Conservation (phyloP, 2,113 vertebrate species). For the Scatophagus argus region DNA sequence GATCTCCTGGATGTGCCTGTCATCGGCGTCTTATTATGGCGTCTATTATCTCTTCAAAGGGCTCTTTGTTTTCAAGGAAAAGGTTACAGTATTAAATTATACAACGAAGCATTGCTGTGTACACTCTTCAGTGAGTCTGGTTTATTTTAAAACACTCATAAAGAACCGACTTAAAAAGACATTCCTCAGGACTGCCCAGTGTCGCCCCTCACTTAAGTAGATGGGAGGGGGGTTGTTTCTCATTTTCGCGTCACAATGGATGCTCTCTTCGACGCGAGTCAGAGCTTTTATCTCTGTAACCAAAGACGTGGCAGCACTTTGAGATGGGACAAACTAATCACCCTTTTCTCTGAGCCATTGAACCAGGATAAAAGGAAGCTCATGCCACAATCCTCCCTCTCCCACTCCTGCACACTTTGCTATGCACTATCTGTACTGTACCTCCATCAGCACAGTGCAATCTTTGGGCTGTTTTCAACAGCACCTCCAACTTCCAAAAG, state of each 20-base stretch:
- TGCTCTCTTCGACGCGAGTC: constrained; percentile 58
- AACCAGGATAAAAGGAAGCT: constrained; percentile 81
- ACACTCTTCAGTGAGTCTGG: constrained; percentile 41
- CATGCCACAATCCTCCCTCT: constrained; percentile 63
- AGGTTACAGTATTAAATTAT: constrained; percentile 78
- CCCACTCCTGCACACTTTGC: constrained; percentile 68
- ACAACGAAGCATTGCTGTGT: constrained; percentile 45
- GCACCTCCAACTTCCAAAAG: constrained; percentile 51
- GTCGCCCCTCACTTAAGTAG: constrained; percentile 50
- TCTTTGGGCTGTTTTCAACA: constrained; percentile 65
- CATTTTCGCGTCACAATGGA: constrained; percentile 62
- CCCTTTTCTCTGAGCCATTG: constrained; percentile 79
- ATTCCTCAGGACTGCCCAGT: constrained; percentile 65
- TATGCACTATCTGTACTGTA: constrained; percentile 65
- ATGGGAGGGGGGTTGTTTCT: constrained; percentile 42
- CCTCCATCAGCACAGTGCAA: constrained; percentile 73
- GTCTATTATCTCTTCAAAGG: constrained; percentile 80
- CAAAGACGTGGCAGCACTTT: constrained; percentile 76
- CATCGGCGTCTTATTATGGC: constrained; percentile 82
- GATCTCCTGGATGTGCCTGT: constrained; percentile 80
- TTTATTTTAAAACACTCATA: constrained; percentile 77
- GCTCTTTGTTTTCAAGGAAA: constrained; percentile 81
- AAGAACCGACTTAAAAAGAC: constrained; percentile 62
- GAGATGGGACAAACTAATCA: constrained; percentile 79
- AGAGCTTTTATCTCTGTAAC: constrained; percentile 80